Conservation (phyloP, 2,797 vertebrate genomes). For the Diceros bicornis region DNA sequence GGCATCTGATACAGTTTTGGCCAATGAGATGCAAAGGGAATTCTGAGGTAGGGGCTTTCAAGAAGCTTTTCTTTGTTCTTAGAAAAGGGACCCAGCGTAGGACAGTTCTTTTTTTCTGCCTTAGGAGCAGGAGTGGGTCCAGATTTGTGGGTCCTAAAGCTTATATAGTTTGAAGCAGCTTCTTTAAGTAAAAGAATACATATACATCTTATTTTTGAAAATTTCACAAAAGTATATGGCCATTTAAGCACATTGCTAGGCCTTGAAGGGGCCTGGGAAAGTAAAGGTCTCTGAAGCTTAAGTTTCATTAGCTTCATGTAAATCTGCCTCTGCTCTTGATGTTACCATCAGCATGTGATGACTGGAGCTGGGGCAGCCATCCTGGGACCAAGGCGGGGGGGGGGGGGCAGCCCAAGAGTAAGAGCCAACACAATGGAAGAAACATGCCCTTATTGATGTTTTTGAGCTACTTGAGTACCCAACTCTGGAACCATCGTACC, state of each 20-base stretch:
- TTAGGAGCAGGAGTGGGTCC: background rate
- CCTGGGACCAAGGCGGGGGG: background rate
- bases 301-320: background rate
- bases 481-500: background rate
- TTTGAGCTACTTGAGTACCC: background rate
- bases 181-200: background rate
- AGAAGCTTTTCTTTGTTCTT: conserved; percentile 29
- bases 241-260: background rate
- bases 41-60: background rate
- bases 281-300: background rate
- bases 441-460: background rate
- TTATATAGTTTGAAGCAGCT: background rate
- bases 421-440: background rate
- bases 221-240: background rate
- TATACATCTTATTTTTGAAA: background rate
- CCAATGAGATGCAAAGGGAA: background rate
- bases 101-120: background rate
- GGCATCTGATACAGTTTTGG: background rate
- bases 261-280: background rate
- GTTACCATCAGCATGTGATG: background rate
- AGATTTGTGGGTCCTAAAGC: background rate
- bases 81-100: background rate
- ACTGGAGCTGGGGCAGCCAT: conserved; percentile 17
- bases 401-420: background rate
- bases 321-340: conserved; percentile 3